Evolutionary conservation across 2,113 vertebrate species (phyloP).

Genomic region (Erythrolamprus reginae): DNA sequence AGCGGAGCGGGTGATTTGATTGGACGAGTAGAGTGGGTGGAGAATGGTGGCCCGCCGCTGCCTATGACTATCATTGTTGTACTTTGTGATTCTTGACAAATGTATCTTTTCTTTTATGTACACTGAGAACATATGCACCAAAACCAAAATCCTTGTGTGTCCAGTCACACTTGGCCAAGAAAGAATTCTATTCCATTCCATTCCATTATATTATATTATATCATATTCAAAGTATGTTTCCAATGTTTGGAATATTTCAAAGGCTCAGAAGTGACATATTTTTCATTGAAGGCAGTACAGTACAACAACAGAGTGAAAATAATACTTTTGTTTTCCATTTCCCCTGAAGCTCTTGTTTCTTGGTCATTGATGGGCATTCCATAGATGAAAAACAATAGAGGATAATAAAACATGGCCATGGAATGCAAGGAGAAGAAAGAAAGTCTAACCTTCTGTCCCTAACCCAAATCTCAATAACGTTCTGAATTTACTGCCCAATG

Average conservation of each 20-base stretch:
- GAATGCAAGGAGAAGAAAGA: neutral
- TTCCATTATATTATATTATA: too few species aligned
- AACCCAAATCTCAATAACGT: neutral
- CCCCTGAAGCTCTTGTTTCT: neutral
- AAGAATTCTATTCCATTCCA: too few species aligned
- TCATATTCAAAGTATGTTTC: neutral
- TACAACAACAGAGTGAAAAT: neutral
- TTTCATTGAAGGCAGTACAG: neutral
- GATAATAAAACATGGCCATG: neutral
- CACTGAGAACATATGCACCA: too few species aligned
- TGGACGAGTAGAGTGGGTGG: too few species aligned
- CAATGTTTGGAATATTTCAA: neutral
- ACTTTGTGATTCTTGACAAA: too few species aligned
- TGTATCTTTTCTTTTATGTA: too few species aligned
- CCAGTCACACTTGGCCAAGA: too few species aligned
- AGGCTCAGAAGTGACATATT: neutral
- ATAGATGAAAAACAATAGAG: neutral
- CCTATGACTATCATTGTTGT: too few species aligned
- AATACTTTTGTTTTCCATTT: neutral
- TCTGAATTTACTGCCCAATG: neutral
- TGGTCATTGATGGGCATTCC: neutral
- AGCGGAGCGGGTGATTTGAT: too few species aligned
- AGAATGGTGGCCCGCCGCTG: too few species aligned
- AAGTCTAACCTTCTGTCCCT: neutral
- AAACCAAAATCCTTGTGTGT: too few species aligned